phyloP scores from a whole-genome alignment of 1,140 invertebrate species.

The Anastatus disparis region DNA sequence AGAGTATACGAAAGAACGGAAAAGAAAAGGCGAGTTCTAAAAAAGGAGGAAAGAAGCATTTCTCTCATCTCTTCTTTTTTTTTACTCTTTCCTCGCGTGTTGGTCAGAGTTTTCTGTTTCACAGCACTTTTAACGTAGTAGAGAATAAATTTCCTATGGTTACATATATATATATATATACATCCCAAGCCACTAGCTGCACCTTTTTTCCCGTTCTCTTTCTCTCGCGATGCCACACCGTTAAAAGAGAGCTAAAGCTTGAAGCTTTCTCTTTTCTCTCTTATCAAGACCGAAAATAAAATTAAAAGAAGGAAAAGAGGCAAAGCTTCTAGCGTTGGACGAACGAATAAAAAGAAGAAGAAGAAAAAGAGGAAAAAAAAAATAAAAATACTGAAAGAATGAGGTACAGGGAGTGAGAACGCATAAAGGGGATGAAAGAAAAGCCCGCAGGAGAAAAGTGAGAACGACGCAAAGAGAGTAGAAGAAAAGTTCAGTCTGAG shows the following conservation, averaged over 20 bases:
- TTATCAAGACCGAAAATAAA: conserved; percentile 32
- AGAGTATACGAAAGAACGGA: conserved; percentile 14
- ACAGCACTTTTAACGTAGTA: conserved; percentile 47
- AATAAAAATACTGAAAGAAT: conserved; percentile 8
- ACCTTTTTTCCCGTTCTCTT: too few relatives aligned
- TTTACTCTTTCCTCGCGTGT: too few relatives aligned
- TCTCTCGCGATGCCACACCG: too few relatives aligned
- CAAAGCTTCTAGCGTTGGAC: not conserved
- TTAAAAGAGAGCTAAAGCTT: too few relatives aligned
- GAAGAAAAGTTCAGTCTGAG: conserved; percentile 23
- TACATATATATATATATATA: too few relatives aligned
- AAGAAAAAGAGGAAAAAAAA: conserved; percentile 12
- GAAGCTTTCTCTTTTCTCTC: conserved; percentile 9
- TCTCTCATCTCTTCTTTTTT: too few relatives aligned
- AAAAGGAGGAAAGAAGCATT: too few relatives aligned
- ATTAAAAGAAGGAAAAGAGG: conserved; percentile 38
- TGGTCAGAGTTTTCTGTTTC: conserved; percentile 45
- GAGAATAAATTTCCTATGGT: conserved; percentile 45
- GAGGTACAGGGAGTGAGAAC: conserved; percentile 22
- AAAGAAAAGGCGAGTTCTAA: not conserved
- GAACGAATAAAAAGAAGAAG: conserved; percentile 12
- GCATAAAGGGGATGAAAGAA: conserved; percentile 39
- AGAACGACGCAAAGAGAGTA: conserved; percentile 37
- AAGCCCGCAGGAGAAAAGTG: conserved; percentile 35
- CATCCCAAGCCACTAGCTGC: too few relatives aligned